Evolutionary conservation across 2,113 vertebrate species (phyloP), one percentile per base, ranked within the genome.

Genomic region (Ranitomeya variabilis): DNA sequence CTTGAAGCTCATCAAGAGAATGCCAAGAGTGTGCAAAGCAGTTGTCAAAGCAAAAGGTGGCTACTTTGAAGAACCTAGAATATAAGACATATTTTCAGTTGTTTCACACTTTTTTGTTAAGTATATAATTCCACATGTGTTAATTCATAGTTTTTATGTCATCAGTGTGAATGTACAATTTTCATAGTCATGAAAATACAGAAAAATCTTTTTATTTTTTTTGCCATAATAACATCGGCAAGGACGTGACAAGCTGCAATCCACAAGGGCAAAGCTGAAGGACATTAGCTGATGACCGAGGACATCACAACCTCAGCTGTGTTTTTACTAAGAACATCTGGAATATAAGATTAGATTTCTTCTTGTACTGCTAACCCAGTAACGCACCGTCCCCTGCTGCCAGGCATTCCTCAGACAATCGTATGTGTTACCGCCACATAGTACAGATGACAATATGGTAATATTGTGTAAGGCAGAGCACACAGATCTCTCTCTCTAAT

Each of bases 401-500:
- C 82, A 83, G 59, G 4, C 59, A 51, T 26, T 79, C 77, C 57
- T 82, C 31, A 66, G 60, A 19, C 51, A 73, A 13, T 16, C 16
- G n/a, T 60, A 59, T 60, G 62, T 74, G 82, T 76, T 76, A 45
- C 67, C 9, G 66, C n/a, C 16, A 76, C 15, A n/a, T 52, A 51
- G 37, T 37, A 84, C 84, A 86, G 73, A 86, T 62, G 85, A 76
- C 73, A 64, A 64, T 76, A 66, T 79, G 57, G 71, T 60, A 51
- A 64, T 76, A 66, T 86, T 54, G 74, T 60, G 74, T 74, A 79
- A 51, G 37, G 66, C 74, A 31, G 45, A 80, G 59, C 13, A 54
- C 76, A 54, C 21, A 87, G 64, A 86, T 74, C 67, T 86, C 57
- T 86, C 83, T 73, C 55, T 86, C 55, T 86, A 78, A 87, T 87